Percentiles rank a stretch among this genome's conserved stretches.
These are phyloP conservation scores for Heterodera carotae DNA, from an alignment of 1,140 invertebrate genomes.

Conservation along the genomic window DNA sequence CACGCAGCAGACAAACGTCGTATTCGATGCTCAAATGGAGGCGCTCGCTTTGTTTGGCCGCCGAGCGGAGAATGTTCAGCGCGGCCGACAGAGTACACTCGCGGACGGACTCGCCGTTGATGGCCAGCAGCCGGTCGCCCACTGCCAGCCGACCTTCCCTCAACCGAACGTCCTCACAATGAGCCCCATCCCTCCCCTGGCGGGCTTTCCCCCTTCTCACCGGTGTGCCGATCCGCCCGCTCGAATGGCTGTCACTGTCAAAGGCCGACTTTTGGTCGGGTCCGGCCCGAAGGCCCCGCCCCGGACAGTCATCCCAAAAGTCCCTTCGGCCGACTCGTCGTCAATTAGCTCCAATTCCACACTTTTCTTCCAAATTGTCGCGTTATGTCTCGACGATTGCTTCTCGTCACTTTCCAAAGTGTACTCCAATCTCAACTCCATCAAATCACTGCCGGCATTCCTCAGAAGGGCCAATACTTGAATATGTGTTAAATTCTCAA, in stretches of 20 bases:
- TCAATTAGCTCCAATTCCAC: constrained; percentile 64
- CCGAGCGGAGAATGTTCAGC: constrained; percentile 7
- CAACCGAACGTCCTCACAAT: constrained; percentile 7
- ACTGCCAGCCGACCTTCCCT: constrained; percentile 68
- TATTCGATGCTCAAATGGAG: constrained; percentile 75
- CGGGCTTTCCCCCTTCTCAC: constrained; percentile 66
- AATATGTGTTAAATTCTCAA: constrained; percentile 76
- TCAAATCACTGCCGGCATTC: constrained; percentile 72
- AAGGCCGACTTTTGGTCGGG: constrained; percentile 72
- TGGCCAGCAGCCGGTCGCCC: constrained; percentile 81
- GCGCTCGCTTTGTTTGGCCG: not conserved
- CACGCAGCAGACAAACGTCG: constrained; percentile 80
- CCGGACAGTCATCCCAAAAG: constrained; percentile 33
- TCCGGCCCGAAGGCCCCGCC: constrained; percentile 75
- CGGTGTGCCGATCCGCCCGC: constrained; percentile 84
- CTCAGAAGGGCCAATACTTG: constrained; percentile 78
- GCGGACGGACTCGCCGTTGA: constrained; percentile 72
- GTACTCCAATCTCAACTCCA: constrained; percentile 80
- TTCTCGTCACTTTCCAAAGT: constrained; percentile 68
- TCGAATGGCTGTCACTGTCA: constrained; percentile 84
- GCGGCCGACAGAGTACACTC: constrained; percentile 21
- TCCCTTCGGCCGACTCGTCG: constrained; percentile 7
- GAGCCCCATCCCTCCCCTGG: no score
- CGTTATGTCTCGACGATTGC: constrained; percentile 42
- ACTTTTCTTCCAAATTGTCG: constrained; percentile 69